phyloP scores from a whole-genome alignment of 2,113 vertebrate genomes.

The Anhinga anhinga region DNA sequence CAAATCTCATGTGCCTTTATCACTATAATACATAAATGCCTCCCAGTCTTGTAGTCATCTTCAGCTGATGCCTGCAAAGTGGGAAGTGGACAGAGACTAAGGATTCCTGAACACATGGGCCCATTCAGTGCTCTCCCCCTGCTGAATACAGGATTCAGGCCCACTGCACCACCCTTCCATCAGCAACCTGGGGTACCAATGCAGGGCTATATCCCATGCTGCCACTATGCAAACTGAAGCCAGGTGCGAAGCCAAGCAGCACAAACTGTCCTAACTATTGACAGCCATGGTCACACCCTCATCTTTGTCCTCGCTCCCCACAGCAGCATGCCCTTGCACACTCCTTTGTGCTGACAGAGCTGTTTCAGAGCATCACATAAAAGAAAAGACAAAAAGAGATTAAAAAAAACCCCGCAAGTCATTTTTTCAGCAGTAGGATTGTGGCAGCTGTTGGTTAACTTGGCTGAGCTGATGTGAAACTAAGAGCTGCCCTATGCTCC shows the following conservation, averaged over 20 bases:
- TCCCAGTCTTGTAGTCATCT: not conserved
- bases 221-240: not conserved
- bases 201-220: not conserved
- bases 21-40: not conserved
- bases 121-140: not conserved
- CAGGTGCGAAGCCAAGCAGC: not conserved
- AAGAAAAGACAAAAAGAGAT: not conserved
- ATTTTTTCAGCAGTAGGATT: not conserved
- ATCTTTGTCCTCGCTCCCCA: not conserved
- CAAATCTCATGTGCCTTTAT: not conserved
- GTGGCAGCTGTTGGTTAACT: not conserved
- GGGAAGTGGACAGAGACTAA: not conserved
- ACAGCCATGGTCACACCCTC: not conserved
- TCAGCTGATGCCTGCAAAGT: not conserved
- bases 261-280: not conserved
- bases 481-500: not conserved
- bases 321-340: not conserved
- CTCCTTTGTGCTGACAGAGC: not conserved
- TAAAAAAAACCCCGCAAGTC: not conserved
- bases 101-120: not conserved
- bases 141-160: not conserved
- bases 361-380: not conserved
- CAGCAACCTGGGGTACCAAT: not conserved
- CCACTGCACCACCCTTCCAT: not conserved
- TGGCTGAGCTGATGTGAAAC: not conserved